Evolutionary conservation across 2,113 vertebrate genomes (phyloP).

Genomic region (Melanotaenia duboulayi): DNA sequence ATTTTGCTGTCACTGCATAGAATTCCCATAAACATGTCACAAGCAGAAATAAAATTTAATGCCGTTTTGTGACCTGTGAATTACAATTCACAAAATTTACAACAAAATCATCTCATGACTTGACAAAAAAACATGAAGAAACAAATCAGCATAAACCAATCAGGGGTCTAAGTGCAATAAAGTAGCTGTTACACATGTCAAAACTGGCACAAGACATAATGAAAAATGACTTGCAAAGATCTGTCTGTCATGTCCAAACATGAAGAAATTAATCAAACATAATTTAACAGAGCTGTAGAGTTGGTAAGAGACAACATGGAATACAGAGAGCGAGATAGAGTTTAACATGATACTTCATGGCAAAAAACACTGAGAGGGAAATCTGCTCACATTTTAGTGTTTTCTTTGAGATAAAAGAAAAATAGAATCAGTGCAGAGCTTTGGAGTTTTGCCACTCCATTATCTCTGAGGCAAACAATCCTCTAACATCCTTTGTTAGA

Average conservation of each 20-base stretch:
- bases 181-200: background rate
- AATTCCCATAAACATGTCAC: background rate
- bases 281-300: constrained; percentile 35
- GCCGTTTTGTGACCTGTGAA: background rate
- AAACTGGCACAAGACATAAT: constrained; percentile 14
- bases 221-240: background rate
- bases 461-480: background rate
- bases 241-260: constrained; percentile 9
- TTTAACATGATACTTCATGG: background rate
- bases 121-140: constrained; percentile 9
- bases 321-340: constrained; percentile 2
- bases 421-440: background rate
- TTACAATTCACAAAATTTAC: background rate
- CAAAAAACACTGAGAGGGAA: background rate
- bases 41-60: background rate
- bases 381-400: background rate
- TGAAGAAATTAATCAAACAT: constrained; percentile 28
- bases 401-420: background rate
- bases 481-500: background rate
- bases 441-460: background rate
- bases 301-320: background rate
- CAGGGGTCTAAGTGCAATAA: background rate
- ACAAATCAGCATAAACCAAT: background rate
- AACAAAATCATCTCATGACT: background rate
- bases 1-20: background rate